Evolutionary conservation across 2,113 vertebrate genomes (phyloP), one percentile per base, ranked within the genome.

Genomic region (Leucopsar rothschildi): DNA sequence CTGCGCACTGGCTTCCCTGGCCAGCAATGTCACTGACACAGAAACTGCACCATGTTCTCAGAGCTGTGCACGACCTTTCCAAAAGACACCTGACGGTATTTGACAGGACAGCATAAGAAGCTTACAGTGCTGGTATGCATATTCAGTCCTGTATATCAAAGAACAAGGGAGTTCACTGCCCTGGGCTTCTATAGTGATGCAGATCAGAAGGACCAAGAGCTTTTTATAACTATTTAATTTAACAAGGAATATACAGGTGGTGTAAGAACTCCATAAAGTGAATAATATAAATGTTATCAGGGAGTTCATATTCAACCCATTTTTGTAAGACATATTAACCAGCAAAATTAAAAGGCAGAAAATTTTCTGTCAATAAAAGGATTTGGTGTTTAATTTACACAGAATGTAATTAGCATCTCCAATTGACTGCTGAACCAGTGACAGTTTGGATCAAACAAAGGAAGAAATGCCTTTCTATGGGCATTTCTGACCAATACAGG

Each of bases 1-100:
- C n/a, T 57, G 12, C 3, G 37, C n/a, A 40, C 6, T 0, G 0
- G 55, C 18, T 72, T 17, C 21, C 25, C 24, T 49, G 29, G 29
- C 28, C 55, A 87, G 52, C 68, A 65, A 12, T 1, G 1, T 8
- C 61, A 71, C 6, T 33, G 39, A 63, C 27, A 39, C 0, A 0
- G 50, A 56, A 86, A 70, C 52, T 16, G 28, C 42, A 31, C 29
- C 21, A 2, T 12, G 24, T 8, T 83, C 55, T 73, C 31, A 57
- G 72, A 65, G 55, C 12, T 70, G 33, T 3, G 42, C 10, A 5
- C 8, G 61, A 53, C 15, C 71, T 60, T 73, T 66, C 72, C 64
- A n/a, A 70, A 75, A 57, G 39, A 25, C 1, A 2, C 11, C 18
- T 66, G 47, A 59, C 1, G 1, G 29, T 64, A 44, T 65, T 20